phyloP scores from a whole-genome alignment of 2,797 vertebrate genomes.

The Pangasius larnaudii region DNA sequence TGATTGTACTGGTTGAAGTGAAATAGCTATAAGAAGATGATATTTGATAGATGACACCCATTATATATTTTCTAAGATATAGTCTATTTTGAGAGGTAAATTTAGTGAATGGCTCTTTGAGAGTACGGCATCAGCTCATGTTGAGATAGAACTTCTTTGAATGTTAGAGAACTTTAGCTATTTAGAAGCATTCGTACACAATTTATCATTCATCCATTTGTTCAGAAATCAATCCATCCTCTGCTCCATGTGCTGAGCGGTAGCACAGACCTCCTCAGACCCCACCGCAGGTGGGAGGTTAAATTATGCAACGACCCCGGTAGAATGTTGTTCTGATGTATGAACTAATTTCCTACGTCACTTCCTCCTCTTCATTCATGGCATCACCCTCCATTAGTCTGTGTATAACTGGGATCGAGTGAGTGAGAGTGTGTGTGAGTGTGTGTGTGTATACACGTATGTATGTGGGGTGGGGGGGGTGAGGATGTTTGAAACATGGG shows the following conservation, averaged over 20 bases:
- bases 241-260: slow-evolving; percentile 55
- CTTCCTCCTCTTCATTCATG: slow-evolving; percentile 71
- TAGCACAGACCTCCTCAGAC: slow-evolving; percentile 78
- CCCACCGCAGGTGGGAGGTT: slow-evolving; percentile 73
- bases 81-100: slow-evolving; percentile 85
- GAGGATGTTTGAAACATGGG: slow-evolving; percentile 78
- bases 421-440: slow-evolving; percentile 31
- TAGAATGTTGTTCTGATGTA: slow-evolving; percentile 83
- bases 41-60: slow-evolving; percentile 79
- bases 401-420: slow-evolving; percentile 44
- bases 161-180: slow-evolving; percentile 54
- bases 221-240: slow-evolving; percentile 51
- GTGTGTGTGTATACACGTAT: slow-evolving; percentile 33
- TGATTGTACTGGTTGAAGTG: slow-evolving; percentile 78
- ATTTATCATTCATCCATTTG: slow-evolving; percentile 46
- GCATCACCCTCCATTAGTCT: slow-evolving; percentile 54
- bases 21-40: slow-evolving; percentile 73
- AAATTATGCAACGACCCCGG: slow-evolving; percentile 84
- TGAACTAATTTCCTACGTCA: slow-evolving; percentile 78
- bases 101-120: slow-evolving; percentile 79
- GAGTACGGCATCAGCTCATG: slow-evolving; percentile 55
- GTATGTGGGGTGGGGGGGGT: slow-evolving; percentile 63
- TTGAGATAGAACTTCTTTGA: slow-evolving; percentile 52
- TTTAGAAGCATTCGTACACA: slow-evolving; percentile 54
- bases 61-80: slow-evolving; percentile 87